Base-by-base conservation (phyloP, 2,113 vertebrate genomes). In the Crocuta crocuta region DNA sequence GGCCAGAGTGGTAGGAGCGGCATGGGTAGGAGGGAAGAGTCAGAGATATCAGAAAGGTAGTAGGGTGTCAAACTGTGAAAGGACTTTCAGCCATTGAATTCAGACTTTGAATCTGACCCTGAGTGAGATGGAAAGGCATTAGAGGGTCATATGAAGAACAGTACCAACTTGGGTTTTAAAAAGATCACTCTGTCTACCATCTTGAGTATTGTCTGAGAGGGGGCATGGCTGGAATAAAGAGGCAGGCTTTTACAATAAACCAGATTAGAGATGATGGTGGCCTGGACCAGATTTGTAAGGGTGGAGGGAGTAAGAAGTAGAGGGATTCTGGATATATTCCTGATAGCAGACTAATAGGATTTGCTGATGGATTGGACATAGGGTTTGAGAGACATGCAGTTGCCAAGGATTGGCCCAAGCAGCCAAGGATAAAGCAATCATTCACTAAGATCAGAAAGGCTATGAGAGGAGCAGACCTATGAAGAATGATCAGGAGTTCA, bases 351-450 rank as follows among this genome's bases (percentile, higher is more conserved):
- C 45, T 19, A 4, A 16, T 45, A 84, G 19, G 28, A 48, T 73
- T 97, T 94, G 61, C 63, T 94, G 70, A 73, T 90, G 33, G 50
- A 26, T 86, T 96, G 70, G 48, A 45, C 80, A 61, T 21, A 71
- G n/a, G 3, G 13, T 71, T 78, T 93, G 26, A 82, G 58, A 89
- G 74, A 92, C 15, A 39, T 78, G 24, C 0, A n/a, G 16, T 79
- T 70, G 53, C n/a, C 53, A 81, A 83, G 17, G 8, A 87, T 83
- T 90, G 74, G 4, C 68, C 24, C 48, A 21, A 43, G 9, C 10
- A 92, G 24, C 45, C 90, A 35, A 70, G 80, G 73, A 55, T 45
- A 43, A 89, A 89, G 15, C 19, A 28, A 43, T 91, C 65, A n/a
- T 76, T 89, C 70, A 19, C 23, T 15, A 73, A 83, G 81, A 48